Conservation (phyloP, 2,797 vertebrate genomes). For the Crypturellus tataupa region DNA sequence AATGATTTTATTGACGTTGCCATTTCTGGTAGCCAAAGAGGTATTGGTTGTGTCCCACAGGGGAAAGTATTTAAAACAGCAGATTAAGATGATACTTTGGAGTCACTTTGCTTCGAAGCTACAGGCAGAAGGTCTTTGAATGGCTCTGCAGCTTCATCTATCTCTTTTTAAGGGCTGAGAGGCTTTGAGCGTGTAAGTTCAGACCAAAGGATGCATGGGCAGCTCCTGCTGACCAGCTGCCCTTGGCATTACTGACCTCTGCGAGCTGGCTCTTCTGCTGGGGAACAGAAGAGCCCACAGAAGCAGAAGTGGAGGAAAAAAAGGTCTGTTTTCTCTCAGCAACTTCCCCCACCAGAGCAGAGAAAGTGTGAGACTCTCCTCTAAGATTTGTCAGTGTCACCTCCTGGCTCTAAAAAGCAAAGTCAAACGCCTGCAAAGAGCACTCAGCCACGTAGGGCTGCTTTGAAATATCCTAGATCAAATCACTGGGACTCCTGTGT, state of each 20-base stretch:
- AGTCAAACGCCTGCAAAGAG: not conserved
- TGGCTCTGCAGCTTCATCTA: not conserved
- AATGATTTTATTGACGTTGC: not conserved
- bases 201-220: not conserved
- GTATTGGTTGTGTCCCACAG: not conserved
- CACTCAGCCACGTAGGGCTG: not conserved
- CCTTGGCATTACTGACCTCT: not conserved
- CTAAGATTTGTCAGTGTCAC: not conserved
- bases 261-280: not conserved
- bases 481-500: not conserved
- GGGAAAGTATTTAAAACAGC: not conserved
- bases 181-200: not conserved
- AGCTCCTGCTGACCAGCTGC: not conserved
- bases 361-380: not conserved
- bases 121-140: not conserved
- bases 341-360: not conserved
- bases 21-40: not conserved
- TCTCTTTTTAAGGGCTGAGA: not conserved
- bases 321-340: not conserved
- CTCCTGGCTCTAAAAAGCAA: not conserved
- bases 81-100: not conserved
- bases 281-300: not conserved
- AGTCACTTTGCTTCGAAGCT: not conserved
- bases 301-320: not conserved
- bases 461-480: not conserved